phyloP scores from a whole-genome alignment of 37 sponge, comb jelly and placozoan species.

The Theonella swinhoei region DNA sequence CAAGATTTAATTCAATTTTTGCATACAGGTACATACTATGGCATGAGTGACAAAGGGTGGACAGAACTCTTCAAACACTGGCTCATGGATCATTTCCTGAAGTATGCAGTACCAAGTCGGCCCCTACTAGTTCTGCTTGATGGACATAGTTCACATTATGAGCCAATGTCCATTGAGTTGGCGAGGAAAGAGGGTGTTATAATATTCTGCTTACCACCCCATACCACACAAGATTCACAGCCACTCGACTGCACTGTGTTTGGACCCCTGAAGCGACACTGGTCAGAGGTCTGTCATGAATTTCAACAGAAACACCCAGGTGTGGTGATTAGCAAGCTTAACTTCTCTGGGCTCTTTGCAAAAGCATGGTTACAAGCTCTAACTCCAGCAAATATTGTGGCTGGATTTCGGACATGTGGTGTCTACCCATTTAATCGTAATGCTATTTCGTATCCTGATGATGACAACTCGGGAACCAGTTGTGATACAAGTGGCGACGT shows the following conservation, averaged over 20 bases:
- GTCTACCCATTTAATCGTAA: background rate
- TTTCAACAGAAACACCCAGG: background rate
- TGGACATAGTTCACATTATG: constrained; percentile 36
- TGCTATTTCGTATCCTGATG: background rate
- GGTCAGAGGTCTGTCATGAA: background rate
- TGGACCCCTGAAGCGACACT: constrained; percentile 18
- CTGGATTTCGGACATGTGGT: background rate
- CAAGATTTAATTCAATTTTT: no score
- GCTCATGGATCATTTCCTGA: constrained; percentile 27
- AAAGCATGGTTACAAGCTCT: background rate
- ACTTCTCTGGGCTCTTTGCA: background rate
- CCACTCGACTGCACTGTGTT: constrained; percentile 7
- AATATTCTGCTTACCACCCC: constrained; percentile 10
- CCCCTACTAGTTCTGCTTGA: constrained; percentile 15
- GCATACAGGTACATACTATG: constrained; percentile 31
- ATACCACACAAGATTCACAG: constrained; percentile 26
- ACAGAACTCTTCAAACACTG: constrained; percentile 12
- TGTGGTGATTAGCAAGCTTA: constrained; percentile 2
- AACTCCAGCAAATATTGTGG: background rate
- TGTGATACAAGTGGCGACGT: no score
- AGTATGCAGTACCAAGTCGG: constrained; percentile 13
- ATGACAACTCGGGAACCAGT: no score
- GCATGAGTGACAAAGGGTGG: constrained; percentile 43
- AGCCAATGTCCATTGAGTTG: background rate
- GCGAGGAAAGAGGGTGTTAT: constrained; percentile 9